phyloP scores from a whole-genome alignment of 1,140 invertebrate genomes.

The Procambarus virginalis region DNA sequence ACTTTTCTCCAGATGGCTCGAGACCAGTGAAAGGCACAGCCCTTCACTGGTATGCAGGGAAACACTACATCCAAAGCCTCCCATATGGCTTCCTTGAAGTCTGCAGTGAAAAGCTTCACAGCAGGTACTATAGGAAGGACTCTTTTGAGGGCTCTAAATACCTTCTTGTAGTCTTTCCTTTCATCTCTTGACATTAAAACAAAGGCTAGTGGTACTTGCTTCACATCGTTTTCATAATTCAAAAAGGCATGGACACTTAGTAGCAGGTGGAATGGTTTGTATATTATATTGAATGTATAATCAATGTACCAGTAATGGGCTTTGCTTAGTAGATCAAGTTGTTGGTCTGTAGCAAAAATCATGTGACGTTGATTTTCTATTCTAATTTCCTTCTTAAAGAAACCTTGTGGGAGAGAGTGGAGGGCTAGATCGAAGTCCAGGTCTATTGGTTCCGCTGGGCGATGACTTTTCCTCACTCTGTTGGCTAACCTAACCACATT shows the following conservation, averaged over 20 bases:
- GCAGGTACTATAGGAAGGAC: neutral
- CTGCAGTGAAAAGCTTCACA: slow-evolving; percentile 3
- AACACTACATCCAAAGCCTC: neutral
- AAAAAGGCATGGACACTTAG: slow-evolving; percentile 19
- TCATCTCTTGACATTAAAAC: slow-evolving; percentile 10
- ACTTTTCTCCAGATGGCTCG: slow-evolving; percentile 35
- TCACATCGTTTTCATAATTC: neutral
- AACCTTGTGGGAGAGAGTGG: slow-evolving; percentile 13
- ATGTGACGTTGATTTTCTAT: neutral
- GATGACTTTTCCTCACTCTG: neutral
- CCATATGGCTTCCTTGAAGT: slow-evolving; percentile 26
- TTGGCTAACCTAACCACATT: neutral
- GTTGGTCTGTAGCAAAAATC: neutral
- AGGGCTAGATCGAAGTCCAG: neutral
- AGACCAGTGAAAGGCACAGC: slow-evolving; percentile 15
- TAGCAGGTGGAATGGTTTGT: slow-evolving; percentile 1
- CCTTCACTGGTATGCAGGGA: slow-evolving; percentile 3
- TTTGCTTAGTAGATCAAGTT: slow-evolving; percentile 6
- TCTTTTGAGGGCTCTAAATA: neutral
- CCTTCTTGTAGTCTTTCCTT: slow-evolving; percentile 9
- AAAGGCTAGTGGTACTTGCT: slow-evolving; percentile 34
- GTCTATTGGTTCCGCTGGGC: neutral
- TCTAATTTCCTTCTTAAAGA: slow-evolving; percentile 6
- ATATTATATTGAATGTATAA: slow-evolving; percentile 18
- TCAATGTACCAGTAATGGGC: slow-evolving; percentile 15